Evolutionary conservation across 2,113 vertebrate species (phyloP).

Genomic region (Takifugu bimaculatus): DNA sequence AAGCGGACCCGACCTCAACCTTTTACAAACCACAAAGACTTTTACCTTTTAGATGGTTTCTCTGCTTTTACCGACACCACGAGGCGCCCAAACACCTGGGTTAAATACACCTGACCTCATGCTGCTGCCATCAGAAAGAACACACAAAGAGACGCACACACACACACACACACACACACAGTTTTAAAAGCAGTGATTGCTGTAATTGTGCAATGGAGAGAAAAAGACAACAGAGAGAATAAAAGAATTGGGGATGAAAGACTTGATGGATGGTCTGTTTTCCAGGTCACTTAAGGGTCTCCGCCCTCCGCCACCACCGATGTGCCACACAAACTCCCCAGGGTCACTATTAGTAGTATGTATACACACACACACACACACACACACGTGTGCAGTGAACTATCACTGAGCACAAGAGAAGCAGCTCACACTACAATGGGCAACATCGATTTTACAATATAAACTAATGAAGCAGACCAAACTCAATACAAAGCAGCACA

Average conservation of each 20-base stretch:
- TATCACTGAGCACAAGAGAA: constrained; percentile 17
- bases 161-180: constrained; percentile 15
- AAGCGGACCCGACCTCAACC: too few relatives aligned
- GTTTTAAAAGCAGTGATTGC: constrained; percentile 59
- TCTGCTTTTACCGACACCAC: constrained; percentile 15
- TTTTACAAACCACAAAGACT: too few relatives aligned
- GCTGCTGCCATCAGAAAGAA: constrained; percentile 12
- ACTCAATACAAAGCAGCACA: constrained; percentile 34
- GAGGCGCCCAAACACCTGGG: constrained; percentile 23
- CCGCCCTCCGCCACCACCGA: constrained; percentile 9
- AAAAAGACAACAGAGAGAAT: constrained; percentile 28
- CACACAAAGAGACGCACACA: constrained; percentile 23
- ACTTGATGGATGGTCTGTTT: constrained; percentile 65
- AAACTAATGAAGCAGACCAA: constrained; percentile 64
- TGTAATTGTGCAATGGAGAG: constrained; percentile 45
- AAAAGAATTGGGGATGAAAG: constrained; percentile 44
- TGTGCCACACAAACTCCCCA: constrained; percentile 31
- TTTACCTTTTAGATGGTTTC: too few relatives aligned
- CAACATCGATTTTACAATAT: constrained; percentile 69
- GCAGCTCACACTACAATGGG: constrained; percentile 50
- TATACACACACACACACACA: constrained; percentile 13
- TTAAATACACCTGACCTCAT: constrained; percentile 58
- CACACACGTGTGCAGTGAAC: background rate
- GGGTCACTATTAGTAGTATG: constrained; percentile 51
- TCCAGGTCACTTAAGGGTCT: constrained; percentile 60